These are phyloP conservation scores for Fragum fragum DNA, from an alignment of 2,888 invertebrate species.

Conservation along the genomic window DNA sequence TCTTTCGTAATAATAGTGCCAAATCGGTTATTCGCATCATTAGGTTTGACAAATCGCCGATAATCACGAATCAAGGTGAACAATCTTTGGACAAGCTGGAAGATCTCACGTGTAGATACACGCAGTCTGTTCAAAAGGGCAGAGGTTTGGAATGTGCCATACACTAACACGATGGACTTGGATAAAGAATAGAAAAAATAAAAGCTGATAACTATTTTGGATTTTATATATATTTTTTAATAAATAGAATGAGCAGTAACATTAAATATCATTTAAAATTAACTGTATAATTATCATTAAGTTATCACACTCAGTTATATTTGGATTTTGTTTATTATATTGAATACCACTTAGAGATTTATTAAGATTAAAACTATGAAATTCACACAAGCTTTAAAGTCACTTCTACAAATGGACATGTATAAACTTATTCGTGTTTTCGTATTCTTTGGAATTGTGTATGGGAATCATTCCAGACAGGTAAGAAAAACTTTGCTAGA, in stretches of 20 bases:
- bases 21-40: neutral
- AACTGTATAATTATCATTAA: too few species aligned
- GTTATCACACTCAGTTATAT: too few species aligned
- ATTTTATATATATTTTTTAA: too few species aligned
- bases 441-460: slow-evolving; percentile 19
- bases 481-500: too few species aligned
- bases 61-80: neutral
- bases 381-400: slow-evolving; percentile 5
- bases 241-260: too few species aligned
- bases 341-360: too few species aligned
- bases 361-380: too few species aligned
- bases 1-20: neutral
- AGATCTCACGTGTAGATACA: neutral
- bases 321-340: too few species aligned
- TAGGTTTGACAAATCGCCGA: neutral
- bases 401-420: slow-evolving; percentile 12
- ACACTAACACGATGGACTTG: neutral
- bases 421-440: neutral
- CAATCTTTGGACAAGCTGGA: neutral
- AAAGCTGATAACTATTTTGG: neutral
- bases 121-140: neutral
- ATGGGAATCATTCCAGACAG: slow-evolving; percentile 10
- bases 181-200: neutral
- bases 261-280: too few species aligned
- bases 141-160: neutral